phyloP scores from a whole-genome alignment of 2,797 vertebrate species.

The Platalea minor region DNA sequence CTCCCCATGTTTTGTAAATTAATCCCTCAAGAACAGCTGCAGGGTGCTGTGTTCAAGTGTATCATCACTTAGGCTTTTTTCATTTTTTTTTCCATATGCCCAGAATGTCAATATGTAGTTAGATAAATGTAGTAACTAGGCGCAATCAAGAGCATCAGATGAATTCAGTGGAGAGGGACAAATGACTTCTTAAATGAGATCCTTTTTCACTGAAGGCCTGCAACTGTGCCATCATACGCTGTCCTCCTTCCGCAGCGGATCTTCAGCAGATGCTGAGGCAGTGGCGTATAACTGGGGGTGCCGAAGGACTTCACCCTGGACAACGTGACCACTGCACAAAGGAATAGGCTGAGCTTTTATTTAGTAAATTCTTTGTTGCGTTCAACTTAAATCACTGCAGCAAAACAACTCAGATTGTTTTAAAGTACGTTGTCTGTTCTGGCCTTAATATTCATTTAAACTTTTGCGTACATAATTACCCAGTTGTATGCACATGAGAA shows the following conservation, averaged over 20 bases:
- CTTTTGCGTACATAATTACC: not conserved
- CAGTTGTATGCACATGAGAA: not conserved
- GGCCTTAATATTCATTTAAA: slow-evolving; percentile 5
- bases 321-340: not conserved
- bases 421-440: not conserved
- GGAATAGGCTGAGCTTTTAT: not conserved
- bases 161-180: not conserved
- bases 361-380: not conserved
- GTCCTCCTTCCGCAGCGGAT: not conserved
- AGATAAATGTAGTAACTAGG: not conserved
- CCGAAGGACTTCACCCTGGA: not conserved
- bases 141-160: not conserved
- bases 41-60: not conserved
- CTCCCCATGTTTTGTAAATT: not conserved
- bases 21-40: slow-evolving; percentile 19
- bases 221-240: not conserved
- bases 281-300: not conserved
- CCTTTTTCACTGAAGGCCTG: not conserved
- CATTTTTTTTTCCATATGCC: not conserved
- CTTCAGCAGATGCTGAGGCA: not conserved
- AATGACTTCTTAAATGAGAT: not conserved
- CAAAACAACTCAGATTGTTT: not conserved
- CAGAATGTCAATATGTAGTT: not conserved
- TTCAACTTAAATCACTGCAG: not conserved
- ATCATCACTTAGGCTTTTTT: not conserved